Evolutionary conservation across 2,113 vertebrate species (phyloP).

Genomic region (Myotis lucifugus): DNA sequence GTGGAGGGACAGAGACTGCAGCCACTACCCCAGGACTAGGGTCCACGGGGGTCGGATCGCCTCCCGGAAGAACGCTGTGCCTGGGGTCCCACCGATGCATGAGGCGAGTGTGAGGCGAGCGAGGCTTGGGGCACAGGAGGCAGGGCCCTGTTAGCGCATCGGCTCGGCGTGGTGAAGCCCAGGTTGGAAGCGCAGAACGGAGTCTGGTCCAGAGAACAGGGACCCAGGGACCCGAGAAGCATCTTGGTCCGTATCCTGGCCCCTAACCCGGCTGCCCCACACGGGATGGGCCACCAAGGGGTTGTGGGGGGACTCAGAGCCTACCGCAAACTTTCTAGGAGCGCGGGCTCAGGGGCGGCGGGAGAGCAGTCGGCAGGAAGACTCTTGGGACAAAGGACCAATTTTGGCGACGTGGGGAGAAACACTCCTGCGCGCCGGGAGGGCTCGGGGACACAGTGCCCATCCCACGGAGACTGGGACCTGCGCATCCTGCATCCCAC

Average conservation of each 20-base stretch:
- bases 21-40: fast-evolving
- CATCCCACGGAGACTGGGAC: no score
- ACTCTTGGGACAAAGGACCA: background rate
- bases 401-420: background rate
- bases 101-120: background rate
- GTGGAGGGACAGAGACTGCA: background rate
- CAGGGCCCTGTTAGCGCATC: background rate
- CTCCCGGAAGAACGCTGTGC: background rate
- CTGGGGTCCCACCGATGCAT: background rate
- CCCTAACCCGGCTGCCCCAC: background rate
- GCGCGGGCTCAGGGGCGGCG: no score
- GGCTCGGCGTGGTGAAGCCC: background rate
- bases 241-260: background rate
- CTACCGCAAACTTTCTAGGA: slow-evolving; percentile 18
- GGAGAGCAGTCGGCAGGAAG: background rate
- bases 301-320: background rate
- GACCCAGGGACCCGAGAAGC: background rate
- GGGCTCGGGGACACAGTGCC: background rate
- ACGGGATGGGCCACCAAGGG: background rate
- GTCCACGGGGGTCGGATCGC: background rate
- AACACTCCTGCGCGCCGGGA: background rate
- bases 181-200: background rate
- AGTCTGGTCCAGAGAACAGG: background rate
- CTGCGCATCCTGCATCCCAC: background rate
- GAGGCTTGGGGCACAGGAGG: background rate